Percentiles rank a stretch among this genome's conserved stretches.
Conservation (phyloP, 2,113 vertebrate species). For the Silurus glanis region DNA sequence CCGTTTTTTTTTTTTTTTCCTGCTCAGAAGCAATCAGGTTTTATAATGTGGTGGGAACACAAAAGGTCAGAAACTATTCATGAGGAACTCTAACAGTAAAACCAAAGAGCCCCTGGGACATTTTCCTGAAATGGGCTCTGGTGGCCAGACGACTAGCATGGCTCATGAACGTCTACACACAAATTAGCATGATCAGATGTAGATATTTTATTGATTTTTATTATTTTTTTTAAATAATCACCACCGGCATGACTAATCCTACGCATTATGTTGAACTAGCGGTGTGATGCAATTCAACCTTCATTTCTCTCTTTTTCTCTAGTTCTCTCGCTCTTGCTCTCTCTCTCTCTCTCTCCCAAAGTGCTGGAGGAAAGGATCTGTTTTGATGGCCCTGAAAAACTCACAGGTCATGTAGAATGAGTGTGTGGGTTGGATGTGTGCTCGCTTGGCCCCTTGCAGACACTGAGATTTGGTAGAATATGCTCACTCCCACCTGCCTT, state of each 20-base stretch:
- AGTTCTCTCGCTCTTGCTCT: too few species aligned
- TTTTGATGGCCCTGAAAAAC: constrained; percentile 51
- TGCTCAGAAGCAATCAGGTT: neutral
- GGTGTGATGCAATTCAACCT: constrained; percentile 31
- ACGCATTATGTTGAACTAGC: neutral
- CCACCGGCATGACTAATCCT: neutral
- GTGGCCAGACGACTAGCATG: neutral
- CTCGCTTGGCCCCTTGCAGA: constrained; percentile 44
- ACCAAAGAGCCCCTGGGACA: neutral
- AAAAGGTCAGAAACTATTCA: neutral
- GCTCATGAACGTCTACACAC: constrained; percentile 20
- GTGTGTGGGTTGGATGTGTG: constrained; percentile 49
- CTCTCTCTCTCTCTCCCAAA: constrained; percentile 20
- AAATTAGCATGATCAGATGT: constrained; percentile 36
- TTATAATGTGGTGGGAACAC: neutral
- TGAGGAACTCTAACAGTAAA: neutral
- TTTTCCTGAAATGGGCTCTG: neutral
- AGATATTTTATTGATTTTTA: constrained; percentile 10
- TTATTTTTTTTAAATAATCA: constrained; percentile 27
- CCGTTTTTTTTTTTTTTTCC: neutral
- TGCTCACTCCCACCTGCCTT: constrained; percentile 48
- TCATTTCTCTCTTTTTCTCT: neutral
- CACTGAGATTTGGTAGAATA: constrained; percentile 46
- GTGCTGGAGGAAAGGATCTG: constrained; percentile 43
- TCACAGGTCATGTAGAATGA: constrained; percentile 47